phyloP scores from a whole-genome alignment of 2,888 invertebrate genomes.

The Caenorhabditis zanzibari region DNA sequence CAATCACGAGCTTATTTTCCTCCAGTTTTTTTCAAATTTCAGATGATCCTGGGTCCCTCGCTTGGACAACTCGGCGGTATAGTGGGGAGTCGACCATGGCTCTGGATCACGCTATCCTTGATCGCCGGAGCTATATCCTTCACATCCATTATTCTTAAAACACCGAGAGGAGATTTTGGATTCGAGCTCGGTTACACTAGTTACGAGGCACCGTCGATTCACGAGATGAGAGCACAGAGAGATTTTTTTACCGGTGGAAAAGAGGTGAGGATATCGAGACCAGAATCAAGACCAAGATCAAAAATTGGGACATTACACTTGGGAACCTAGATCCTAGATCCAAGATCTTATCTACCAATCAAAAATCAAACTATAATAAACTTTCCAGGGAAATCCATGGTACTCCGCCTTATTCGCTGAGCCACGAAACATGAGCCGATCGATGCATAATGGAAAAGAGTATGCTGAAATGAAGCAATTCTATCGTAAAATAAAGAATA shows the following conservation, averaged over 20 bases:
- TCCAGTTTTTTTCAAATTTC: conserved; percentile 21
- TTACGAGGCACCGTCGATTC: conserved; percentile 67
- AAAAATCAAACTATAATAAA: not conserved
- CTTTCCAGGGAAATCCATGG: conserved; percentile 77
- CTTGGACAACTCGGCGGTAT: conserved; percentile 55
- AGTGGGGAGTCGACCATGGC: conserved; percentile 51
- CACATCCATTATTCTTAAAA: conserved; percentile 2
- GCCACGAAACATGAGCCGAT: conserved; percentile 43
- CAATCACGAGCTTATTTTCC: not conserved
- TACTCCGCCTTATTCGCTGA: conserved; percentile 74
- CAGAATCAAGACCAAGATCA: not conserved
- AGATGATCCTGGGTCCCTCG: conserved; percentile 66
- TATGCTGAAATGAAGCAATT: conserved; percentile 70
- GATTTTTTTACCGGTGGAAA: conserved; percentile 70
- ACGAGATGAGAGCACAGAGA: conserved; percentile 67
- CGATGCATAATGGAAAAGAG: conserved; percentile 48
- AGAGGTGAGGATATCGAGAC: conserved; percentile 45
- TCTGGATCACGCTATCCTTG: conserved; percentile 39
- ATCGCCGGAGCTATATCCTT: conserved; percentile 9
- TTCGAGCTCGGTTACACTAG: conserved; percentile 72
- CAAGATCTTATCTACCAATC: too few species aligned
- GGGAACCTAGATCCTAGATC: not conserved
- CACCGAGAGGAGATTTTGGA: conserved; percentile 45
- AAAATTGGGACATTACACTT: not conserved
- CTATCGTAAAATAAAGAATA: conserved; percentile 61